phyloP scores from a whole-genome alignment of 2,113 vertebrate genomes.

The Polypterus senegalus region DNA sequence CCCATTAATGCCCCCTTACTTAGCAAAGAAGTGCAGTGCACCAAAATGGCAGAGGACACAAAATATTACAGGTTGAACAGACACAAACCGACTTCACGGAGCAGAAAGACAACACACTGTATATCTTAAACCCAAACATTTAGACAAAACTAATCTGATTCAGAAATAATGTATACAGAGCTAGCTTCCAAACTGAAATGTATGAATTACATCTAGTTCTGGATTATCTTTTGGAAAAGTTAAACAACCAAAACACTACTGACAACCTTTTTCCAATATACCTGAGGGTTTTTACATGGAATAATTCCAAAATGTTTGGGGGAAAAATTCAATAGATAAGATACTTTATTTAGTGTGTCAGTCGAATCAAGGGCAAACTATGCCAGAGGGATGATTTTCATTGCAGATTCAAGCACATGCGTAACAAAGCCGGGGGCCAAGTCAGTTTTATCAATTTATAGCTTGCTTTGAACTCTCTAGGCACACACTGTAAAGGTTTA shows the following conservation, averaged over 20 bases:
- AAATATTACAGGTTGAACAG: too few species aligned
- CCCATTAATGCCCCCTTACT: too few species aligned
- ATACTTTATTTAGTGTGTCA: constrained; percentile 7
- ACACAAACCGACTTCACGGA: too few species aligned
- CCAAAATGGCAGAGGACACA: too few species aligned
- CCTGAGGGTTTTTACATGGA: neutral
- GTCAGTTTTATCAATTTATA: constrained; percentile 21
- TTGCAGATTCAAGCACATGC: constrained; percentile 16
- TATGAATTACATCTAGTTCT: neutral
- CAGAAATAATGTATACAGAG: too few species aligned
- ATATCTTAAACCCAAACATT: too few species aligned
- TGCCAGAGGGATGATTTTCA: constrained; percentile 20
- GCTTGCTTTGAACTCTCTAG: neutral
- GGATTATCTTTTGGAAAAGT: neutral
- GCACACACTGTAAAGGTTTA: neutral
- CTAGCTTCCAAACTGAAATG: too few species aligned
- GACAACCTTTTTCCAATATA: constrained; percentile 1
- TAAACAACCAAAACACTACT: constrained; percentile 1
- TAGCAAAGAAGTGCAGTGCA: too few species aligned
- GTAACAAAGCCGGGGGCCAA: constrained; percentile 3
- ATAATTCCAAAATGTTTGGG: constrained; percentile 6
- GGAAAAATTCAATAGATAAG: constrained; percentile 16
- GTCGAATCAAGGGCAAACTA: constrained; percentile 21
- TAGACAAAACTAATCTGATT: too few species aligned
- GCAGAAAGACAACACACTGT: too few species aligned